These are phyloP conservation scores for Cromileptes altivelis DNA, from an alignment of 2,113 vertebrate species.

Conservation along the genomic window DNA sequence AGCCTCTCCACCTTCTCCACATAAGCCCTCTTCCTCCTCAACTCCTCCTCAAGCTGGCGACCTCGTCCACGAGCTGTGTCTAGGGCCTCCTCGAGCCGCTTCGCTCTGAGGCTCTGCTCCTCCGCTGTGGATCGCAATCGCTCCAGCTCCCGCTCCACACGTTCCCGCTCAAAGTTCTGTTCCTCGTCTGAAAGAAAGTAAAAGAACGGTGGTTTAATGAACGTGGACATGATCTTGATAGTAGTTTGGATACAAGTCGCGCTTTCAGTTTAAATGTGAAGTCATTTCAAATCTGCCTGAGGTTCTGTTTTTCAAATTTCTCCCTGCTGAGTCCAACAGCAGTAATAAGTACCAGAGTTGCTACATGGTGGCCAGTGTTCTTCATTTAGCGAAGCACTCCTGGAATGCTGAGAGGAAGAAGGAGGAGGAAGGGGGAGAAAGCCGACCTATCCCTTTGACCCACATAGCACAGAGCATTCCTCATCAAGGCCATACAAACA, in stretches of 20 bases:
- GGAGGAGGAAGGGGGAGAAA: constrained; percentile 64
- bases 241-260: not conserved
- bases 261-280: not conserved
- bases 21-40: constrained; percentile 93
- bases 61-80: constrained; percentile 89
- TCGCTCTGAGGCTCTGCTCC: constrained; percentile 90
- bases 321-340: constrained; percentile 37
- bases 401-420: constrained; percentile 78
- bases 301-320: constrained; percentile 1
- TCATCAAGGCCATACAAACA: constrained; percentile 79
- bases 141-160: constrained; percentile 89
- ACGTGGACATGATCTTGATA: not conserved
- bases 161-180: constrained; percentile 92
- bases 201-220: not conserved
- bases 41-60: constrained; percentile 91
- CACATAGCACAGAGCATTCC: constrained; percentile 81
- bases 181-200: constrained; percentile 87
- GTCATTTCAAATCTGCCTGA: constrained; percentile 8
- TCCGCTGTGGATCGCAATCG: constrained; percentile 88
- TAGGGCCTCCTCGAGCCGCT: constrained; percentile 93
- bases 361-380: constrained; percentile 68
- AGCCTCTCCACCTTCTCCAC: constrained; percentile 97
- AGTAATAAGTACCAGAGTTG: constrained; percentile 65
- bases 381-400: constrained; percentile 77
- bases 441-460: constrained; percentile 80